Evolutionary conservation across 2,113 vertebrate species (phyloP), one percentile per base, ranked within the genome.

Genomic region (Ahaetulla prasina): DNA sequence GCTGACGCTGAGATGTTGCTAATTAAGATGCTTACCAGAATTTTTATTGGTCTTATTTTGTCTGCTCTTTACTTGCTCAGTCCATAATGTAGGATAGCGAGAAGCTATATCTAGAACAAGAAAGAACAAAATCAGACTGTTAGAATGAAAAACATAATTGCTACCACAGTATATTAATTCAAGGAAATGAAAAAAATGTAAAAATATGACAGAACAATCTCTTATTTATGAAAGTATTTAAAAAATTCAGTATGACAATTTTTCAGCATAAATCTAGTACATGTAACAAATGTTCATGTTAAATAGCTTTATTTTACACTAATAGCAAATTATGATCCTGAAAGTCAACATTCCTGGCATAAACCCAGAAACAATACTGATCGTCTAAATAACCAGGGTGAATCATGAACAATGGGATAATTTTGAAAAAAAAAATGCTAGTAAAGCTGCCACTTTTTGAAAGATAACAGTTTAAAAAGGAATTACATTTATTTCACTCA

Each of bases 81-180:
- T 99, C 99, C 99, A 99, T 84, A 99, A 98, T 0, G 98, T 99
- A 30, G 99, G 99, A 92, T 99, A 99, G 92, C 98, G 99, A 89
- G 98, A 98, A 85, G 98, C 98, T 47, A 99, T 98, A 96, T 99
- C 99, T 99, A 96, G 92, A 54, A 94, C 93, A 92, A n/a, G 1
- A 18, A 93, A 10, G 14, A 92, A 0, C 89, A 91, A 63, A 55
- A 10, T 0, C 18, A 0, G 50, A 55, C 63, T 11, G 1, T 52
- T 87, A 89, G 1, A 4, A 3, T 23, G 85, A 85, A 53, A 85
- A 86, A 35, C 45, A 2, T 80, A 90, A 43, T 60, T 1, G 55
- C n/a, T 30, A 5, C 22, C 22, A 52, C 8, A 60, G 5, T 60
- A 87, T 3, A 50, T 63, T 63, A 22, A 91, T 27, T 22, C 35